These are phyloP conservation scores for Stegodyphus mimosarum DNA, from an alignment of 1,140 invertebrate genomes.

Conservation along the genomic window DNA sequence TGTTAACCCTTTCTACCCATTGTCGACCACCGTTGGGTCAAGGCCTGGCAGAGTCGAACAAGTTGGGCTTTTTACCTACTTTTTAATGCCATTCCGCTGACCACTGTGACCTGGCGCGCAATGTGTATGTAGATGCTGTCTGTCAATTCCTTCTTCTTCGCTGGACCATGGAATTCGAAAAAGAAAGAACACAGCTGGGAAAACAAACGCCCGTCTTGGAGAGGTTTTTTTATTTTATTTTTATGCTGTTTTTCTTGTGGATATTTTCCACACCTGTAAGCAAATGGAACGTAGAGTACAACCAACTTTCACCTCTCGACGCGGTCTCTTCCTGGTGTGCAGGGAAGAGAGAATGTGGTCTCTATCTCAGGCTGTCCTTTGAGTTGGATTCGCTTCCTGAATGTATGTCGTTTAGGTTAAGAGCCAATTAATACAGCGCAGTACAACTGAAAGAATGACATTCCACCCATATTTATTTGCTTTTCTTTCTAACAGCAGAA, in stretches of 20 bases:
- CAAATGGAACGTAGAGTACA: constrained; percentile 31
- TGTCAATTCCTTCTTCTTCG: neutral
- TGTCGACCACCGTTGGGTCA: constrained; percentile 10
- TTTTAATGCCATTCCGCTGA: constrained; percentile 1
- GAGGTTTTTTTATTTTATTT: neutral
- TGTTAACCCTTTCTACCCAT: neutral
- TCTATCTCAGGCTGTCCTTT: too few species aligned
- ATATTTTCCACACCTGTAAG: constrained; percentile 15
- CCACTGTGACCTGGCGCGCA: constrained; percentile 6
- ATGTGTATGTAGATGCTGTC: neutral
- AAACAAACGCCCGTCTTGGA: neutral
- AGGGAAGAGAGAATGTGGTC: too few species aligned
- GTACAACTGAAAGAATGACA: too few species aligned
- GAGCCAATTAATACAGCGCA: too few species aligned
- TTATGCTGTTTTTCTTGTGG: neutral
- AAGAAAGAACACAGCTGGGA: neutral
- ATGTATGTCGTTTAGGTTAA: too few species aligned
- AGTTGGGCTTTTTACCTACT: constrained; percentile 21
- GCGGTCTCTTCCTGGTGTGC: neutral
- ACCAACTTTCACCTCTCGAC: constrained; percentile 33
- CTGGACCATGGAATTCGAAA: constrained; percentile 17
- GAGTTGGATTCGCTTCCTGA: too few species aligned
- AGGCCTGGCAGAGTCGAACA: neutral
- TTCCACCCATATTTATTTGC: too few species aligned
- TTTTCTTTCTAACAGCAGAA: too few species aligned